Conservation (phyloP, 2,888 invertebrate species). For the Chromoteleia sp. region DNA sequence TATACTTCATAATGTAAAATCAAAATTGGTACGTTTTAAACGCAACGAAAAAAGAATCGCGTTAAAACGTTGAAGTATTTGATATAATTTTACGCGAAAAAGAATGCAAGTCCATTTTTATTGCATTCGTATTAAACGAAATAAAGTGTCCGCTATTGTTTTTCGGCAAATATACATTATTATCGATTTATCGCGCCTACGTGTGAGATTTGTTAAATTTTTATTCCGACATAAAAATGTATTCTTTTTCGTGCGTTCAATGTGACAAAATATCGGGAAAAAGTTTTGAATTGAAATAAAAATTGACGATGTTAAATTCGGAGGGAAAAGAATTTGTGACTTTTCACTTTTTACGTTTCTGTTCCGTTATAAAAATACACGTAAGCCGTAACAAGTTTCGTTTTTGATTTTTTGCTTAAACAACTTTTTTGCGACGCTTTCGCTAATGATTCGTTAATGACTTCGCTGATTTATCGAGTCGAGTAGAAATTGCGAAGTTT, state of each 20-base stretch:
- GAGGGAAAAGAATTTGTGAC: slow-evolving; percentile 12
- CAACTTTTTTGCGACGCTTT: not conserved
- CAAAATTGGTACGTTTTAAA: no score
- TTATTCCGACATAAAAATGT: slow-evolving; percentile 11
- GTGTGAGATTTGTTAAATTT: not conserved
- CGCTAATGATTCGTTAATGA: not conserved
- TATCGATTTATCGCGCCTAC: not conserved
- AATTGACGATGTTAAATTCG: not conserved
- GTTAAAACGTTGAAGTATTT: not conserved
- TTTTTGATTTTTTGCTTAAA: not conserved
- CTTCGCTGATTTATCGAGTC: not conserved
- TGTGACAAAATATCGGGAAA: not conserved
- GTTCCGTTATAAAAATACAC: no score
- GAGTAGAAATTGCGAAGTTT: no score
- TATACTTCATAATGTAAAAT: no score
- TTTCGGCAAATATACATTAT: slow-evolving; percentile 4
- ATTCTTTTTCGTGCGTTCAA: not conserved
- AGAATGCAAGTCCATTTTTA: slow-evolving; percentile 1
- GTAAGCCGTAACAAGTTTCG: no score
- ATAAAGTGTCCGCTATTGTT: slow-evolving; percentile 2
- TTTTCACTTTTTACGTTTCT: not conserved
- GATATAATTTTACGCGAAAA: not conserved
- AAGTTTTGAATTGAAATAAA: slow-evolving; percentile 11
- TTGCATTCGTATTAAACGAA: not conserved
- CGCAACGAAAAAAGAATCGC: no score